A percentile compares a stretch with the other conserved stretches of the same genome.
phyloP scores from a whole-genome alignment of 2,888 invertebrate genomes.

The Dione juno region DNA sequence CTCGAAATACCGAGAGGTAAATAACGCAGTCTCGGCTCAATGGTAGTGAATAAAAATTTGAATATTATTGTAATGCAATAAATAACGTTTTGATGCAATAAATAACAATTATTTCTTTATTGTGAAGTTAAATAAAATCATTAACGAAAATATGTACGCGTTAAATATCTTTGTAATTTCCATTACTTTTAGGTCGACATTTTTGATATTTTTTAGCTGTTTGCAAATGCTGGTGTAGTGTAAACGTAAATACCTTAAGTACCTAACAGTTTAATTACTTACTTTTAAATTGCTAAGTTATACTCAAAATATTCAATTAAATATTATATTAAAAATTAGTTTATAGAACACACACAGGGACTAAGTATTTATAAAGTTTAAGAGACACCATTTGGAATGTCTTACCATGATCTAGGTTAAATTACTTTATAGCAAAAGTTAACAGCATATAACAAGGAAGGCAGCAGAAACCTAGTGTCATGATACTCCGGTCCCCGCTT shows the following conservation, averaged over 20 bases:
- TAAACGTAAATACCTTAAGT: neutral
- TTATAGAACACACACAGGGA: too few species aligned
- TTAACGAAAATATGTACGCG: neutral
- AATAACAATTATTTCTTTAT: neutral
- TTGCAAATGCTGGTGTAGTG: neutral
- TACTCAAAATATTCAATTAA: too few species aligned
- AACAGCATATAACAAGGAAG: too few species aligned
- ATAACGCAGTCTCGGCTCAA: slow-evolving; percentile 35
- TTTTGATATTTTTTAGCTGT: neutral
- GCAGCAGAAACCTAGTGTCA: too few species aligned
- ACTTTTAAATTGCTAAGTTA: neutral
- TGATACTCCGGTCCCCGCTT: neutral
- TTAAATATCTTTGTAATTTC: neutral
- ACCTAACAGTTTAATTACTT: neutral
- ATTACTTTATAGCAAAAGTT: too few species aligned
- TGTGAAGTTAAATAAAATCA: neutral
- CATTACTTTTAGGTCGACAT: neutral
- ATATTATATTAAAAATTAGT: too few species aligned
- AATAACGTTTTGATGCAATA: neutral
- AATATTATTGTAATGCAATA: slow-evolving; percentile 3
- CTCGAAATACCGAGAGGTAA: slow-evolving; percentile 66
- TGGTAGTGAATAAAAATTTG: slow-evolving; percentile 8
- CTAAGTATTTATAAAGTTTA: too few species aligned
- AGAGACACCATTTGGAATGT: too few species aligned
- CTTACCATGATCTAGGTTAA: too few species aligned